Evolutionary conservation across 2,888 invertebrate species (phyloP).

Genomic region (Hybos culiciformis): DNA sequence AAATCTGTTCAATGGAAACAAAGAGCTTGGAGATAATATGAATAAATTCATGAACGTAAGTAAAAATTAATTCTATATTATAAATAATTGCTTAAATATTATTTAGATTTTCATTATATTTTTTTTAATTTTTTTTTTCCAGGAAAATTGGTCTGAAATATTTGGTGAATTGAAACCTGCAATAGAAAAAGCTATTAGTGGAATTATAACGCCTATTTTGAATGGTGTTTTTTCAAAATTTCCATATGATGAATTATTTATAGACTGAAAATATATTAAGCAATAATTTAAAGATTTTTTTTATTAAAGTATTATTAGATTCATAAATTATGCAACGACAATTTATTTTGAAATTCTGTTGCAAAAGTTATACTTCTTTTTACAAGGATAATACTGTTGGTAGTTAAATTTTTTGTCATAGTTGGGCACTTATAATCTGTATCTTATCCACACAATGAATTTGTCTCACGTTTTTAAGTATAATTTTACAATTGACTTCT

Average conservation of each 20-base stretch:
- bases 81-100: conserved; percentile 16
- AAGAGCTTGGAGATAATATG: conserved; percentile 29
- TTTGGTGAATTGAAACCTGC: conserved; percentile 30
- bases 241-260: conserved; percentile 27
- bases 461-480: no score
- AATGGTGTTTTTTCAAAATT: conserved; percentile 27
- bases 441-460: no score
- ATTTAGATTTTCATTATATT: conserved; percentile 18
- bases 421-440: no score
- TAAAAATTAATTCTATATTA: conserved; percentile 13
- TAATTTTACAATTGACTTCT: no score
- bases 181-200: conserved; percentile 27
- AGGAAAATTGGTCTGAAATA: conserved; percentile 37
- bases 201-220: conserved; percentile 27
- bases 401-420: no score
- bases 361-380: no score
- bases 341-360: no score
- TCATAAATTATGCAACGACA: no score
- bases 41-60: conserved; percentile 26
- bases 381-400: no score
- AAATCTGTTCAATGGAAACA: conserved; percentile 34
- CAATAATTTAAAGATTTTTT: no score
- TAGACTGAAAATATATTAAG: conserved; percentile 2
- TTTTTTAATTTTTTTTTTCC: conserved; percentile 20
- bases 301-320: no score